These are phyloP conservation scores for Calvadosia cruxmelitensis DNA, from an alignment of 30 jellyfish, hydroid and myxozoan genomes.

Conservation along the genomic window DNA sequence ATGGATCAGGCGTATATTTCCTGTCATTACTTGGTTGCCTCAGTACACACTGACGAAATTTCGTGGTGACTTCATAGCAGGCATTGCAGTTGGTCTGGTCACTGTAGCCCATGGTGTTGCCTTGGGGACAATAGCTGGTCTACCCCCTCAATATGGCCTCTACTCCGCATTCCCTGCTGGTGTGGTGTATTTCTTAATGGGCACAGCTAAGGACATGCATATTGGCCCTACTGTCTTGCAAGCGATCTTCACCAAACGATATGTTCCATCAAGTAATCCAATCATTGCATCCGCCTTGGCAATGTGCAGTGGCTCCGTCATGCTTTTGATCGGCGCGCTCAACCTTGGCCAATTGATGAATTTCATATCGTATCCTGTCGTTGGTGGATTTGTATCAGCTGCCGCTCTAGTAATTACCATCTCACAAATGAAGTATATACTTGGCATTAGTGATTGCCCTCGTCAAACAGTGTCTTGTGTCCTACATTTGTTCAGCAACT, in stretches of 20 bases:
- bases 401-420: conserved; percentile 42
- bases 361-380: conserved; percentile 59
- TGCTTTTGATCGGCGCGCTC: conserved; percentile 44
- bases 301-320: conserved; percentile 38
- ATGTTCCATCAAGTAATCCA: conserved; percentile 23
- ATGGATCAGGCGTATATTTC: conserved; percentile 25
- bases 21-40: conserved; percentile 33
- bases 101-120: conserved; percentile 67
- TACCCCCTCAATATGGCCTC: conserved; percentile 68
- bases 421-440: conserved; percentile 53
- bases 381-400: conserved; percentile 83
- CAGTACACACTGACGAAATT: conserved; percentile 26
- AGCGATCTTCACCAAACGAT: conserved; percentile 45
- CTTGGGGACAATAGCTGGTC: conserved; percentile 54
- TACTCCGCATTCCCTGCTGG: conserved; percentile 80
- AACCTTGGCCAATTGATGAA: conserved; percentile 62
- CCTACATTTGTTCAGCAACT: conserved; percentile 24
- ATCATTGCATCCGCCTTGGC: conserved; percentile 54
- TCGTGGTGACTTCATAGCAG: conserved; percentile 60
- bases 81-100: conserved; percentile 67
- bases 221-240: conserved; percentile 67
- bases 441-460: conserved; percentile 50
- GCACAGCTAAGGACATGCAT: conserved; percentile 58
- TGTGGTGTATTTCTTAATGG: conserved; percentile 47
- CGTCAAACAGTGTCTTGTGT: conserved; percentile 20